Conservation (phyloP, 1,140 invertebrate genomes). For the Glomeris maerens region DNA sequence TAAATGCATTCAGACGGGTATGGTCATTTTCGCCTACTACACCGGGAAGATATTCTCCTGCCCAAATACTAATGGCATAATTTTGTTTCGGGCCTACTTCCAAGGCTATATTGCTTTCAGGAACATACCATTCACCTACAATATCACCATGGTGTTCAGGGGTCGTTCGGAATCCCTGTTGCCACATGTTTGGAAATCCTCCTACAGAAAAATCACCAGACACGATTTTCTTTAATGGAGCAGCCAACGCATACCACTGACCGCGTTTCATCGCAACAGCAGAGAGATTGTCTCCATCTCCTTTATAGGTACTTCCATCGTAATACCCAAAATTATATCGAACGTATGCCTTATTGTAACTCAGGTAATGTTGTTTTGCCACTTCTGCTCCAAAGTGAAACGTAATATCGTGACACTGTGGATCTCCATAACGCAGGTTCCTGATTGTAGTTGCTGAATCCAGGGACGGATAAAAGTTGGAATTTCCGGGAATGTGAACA, state of each 20-base stretch:
- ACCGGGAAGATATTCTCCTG: too few species aligned
- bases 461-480: not conserved
- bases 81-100: too few species aligned
- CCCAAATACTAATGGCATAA: too few species aligned
- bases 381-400: not conserved
- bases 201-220: not conserved
- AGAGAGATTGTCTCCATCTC: not conserved
- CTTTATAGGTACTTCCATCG: not conserved
- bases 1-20: too few species aligned
- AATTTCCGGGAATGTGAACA: not conserved
- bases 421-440: too few species aligned
- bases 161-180: too few species aligned
- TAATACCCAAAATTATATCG: not conserved
- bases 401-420: not conserved
- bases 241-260: not conserved
- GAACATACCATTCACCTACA: too few species aligned
- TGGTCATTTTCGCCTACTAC: too few species aligned
- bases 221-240: not conserved
- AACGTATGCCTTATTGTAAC: not conserved
- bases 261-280: not conserved
- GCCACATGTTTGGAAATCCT: too few species aligned
- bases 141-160: too few species aligned
- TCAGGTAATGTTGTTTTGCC: not conserved
- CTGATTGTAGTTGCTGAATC: not conserved
- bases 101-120: too few species aligned